Conservation (phyloP, 2,888 invertebrate species). For the Spialia ferax region DNA sequence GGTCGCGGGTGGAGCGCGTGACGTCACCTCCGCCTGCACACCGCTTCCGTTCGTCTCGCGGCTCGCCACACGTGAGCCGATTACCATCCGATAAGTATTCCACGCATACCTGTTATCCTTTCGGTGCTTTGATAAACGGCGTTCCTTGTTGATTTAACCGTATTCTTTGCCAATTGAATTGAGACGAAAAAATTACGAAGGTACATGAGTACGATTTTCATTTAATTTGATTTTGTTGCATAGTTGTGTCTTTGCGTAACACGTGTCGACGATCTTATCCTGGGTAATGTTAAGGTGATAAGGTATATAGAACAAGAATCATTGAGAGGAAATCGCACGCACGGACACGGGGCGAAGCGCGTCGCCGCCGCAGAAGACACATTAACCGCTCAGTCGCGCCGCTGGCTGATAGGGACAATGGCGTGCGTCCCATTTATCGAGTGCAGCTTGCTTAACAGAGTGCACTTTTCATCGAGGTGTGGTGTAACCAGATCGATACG, state of each 20-base stretch:
- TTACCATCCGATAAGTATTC: slow-evolving; percentile 43
- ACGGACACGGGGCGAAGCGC: slow-evolving; percentile 12
- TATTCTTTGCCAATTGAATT: slow-evolving; percentile 7
- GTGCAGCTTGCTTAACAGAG: slow-evolving; percentile 58
- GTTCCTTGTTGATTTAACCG: slow-evolving; percentile 10
- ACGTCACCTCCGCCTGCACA: slow-evolving; percentile 78
- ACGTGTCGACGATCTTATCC: background rate
- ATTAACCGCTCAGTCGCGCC: slow-evolving; percentile 18
- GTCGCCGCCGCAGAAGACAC: slow-evolving; percentile 26
- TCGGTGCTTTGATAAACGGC: slow-evolving; percentile 33
- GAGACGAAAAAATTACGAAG: too few relatives aligned
- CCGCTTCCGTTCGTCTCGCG: slow-evolving; percentile 71
- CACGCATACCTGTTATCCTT: slow-evolving; percentile 42
- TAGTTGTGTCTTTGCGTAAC: background rate
- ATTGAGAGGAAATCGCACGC: slow-evolving; percentile 5
- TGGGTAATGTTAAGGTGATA: slow-evolving; percentile 12
- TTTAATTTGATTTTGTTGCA: background rate
- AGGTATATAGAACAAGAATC: slow-evolving; percentile 20
- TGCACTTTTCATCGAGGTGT: slow-evolving; percentile 68
- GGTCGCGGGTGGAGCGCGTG: slow-evolving; percentile 72
- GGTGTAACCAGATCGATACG: slow-evolving; percentile 64
- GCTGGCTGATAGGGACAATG: slow-evolving; percentile 25
- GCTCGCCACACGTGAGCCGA: slow-evolving; percentile 49
- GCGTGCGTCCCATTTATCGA: slow-evolving; percentile 61
- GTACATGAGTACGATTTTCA: too few relatives aligned